Evolutionary conservation across 2,888 invertebrate genomes (phyloP), one percentile per base, ranked within the genome.

Genomic region (Cremastinae sp.): DNA sequence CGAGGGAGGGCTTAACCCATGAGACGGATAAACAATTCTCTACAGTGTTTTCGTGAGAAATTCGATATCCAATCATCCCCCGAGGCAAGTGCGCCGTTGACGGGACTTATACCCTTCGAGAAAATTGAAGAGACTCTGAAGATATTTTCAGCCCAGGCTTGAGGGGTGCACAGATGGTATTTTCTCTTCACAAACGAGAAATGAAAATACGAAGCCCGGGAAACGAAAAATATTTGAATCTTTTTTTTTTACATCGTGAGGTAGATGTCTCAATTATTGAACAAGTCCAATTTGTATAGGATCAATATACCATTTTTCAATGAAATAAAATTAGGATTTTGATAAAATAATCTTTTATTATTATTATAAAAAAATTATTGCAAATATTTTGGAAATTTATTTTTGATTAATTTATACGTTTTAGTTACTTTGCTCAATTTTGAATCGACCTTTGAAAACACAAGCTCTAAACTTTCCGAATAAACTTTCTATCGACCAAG

Each of bases 51-150:
- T 43, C 39, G 28, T 14, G 53, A 53, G 71, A 68, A 78, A 78
- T 62, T 77, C 68, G 62, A 78, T 73, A 77, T 71, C 56, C 73
- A 73, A 76, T 73, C 43, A 59, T 45, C 71, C 18, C 12, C 47
- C 41, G 47, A 43, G 43, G 37, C 61, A 47, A 14, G 49, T 71
- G 7, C 18, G 20, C 18, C 22, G 35, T 22, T 45, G 22, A 59
- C 45, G 45, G 9, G 22, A 3, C 28, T n/a, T n/a, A 37, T 51
- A 53, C 41, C 45, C 53, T 55, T 70, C 37, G 47, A 64, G 78
- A 71, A 71, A 77, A 75, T 77, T 72, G 65, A 66, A 78, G 74
- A 61, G 43, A 61, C 45, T 37, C 18, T 35, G 16, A 14, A 2
- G 10, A 22, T 43, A 47, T 35, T 12, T 14, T 22, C 16, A 28